A percentile compares a stretch with the other conserved stretches of the same genome.
phyloP scores from a whole-genome alignment of 2,797 vertebrate genomes.

The Centroberyx gerrardi region DNA sequence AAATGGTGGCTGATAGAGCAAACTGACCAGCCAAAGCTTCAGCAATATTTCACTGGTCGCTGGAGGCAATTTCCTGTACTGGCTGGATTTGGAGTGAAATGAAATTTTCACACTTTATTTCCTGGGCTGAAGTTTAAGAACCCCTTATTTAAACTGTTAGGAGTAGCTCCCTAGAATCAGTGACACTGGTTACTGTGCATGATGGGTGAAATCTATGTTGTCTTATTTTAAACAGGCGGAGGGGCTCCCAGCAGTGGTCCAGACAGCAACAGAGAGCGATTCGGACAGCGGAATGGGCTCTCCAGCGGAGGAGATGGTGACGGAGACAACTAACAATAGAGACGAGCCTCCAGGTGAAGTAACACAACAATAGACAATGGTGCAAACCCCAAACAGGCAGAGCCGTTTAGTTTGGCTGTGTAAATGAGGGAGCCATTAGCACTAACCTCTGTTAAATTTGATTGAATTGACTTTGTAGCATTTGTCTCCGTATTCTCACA shows the following conservation, averaged over 20 bases:
- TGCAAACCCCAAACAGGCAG: background rate
- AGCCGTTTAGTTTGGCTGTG: background rate
- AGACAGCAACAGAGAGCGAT: slow-evolving; percentile 72
- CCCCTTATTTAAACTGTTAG: too few relatives aligned
- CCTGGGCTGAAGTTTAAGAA: too few relatives aligned
- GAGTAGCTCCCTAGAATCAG: background rate
- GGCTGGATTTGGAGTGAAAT: too few relatives aligned
- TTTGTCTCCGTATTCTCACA: background rate
- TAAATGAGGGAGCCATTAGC: slow-evolving; percentile 5
- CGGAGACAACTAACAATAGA: slow-evolving; percentile 11
- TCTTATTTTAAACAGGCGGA: slow-evolving; percentile 61
- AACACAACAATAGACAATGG: slow-evolving; percentile 11
- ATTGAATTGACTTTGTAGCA: background rate
- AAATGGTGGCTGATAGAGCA: too few relatives aligned
- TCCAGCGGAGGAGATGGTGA: slow-evolving; percentile 71
- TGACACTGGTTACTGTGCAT: background rate
- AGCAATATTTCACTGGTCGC: too few relatives aligned
- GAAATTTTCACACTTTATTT: too few relatives aligned
- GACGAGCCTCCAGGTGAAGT: slow-evolving; percentile 74
- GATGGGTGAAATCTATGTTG: background rate
- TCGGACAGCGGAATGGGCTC: slow-evolving; percentile 88
- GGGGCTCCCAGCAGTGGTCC: slow-evolving; percentile 53
- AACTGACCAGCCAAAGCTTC: too few relatives aligned
- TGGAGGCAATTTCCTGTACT: background rate
- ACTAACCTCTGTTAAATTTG: background rate